Conservation (phyloP, 2,888 invertebrate genomes). For the Scaeva pyrastri region DNA sequence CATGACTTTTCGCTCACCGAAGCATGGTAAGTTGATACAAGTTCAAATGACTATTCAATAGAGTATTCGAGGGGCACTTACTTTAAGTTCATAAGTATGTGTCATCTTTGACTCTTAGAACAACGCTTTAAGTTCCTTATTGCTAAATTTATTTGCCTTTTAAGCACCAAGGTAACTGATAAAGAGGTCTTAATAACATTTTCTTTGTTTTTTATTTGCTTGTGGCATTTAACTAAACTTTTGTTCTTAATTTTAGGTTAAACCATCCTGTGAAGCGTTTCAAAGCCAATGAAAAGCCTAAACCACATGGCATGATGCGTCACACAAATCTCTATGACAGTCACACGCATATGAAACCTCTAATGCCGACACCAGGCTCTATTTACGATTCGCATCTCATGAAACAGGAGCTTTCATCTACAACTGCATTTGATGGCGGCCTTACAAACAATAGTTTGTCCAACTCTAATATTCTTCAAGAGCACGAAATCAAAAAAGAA, state of each 20-base stretch:
- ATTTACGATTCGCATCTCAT: conserved; percentile 80
- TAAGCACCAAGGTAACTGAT: conserved; percentile 6
- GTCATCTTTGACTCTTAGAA: conserved; percentile 78
- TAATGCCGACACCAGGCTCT: conserved; percentile 83
- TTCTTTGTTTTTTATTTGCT: background rate
- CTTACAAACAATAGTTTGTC: conserved; percentile 79
- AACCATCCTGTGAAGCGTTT: conserved; percentile 96
- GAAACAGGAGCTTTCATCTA: conserved; percentile 78
- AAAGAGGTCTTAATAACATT: conserved; percentile 12
- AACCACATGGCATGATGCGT: conserved; percentile 82
- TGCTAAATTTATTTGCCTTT: background rate
- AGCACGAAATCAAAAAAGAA: conserved; percentile 88
- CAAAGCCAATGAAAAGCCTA: conserved; percentile 86
- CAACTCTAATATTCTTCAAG: conserved; percentile 76
- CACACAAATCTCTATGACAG: conserved; percentile 87
- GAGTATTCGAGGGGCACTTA: conserved; percentile 77
- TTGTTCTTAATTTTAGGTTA: conserved; percentile 86
- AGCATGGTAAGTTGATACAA: conserved; percentile 88
- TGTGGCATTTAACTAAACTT: background rate
- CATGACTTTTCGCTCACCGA: conserved; percentile 95
- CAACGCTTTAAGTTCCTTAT: conserved; percentile 19
- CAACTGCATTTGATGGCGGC: conserved; percentile 76
- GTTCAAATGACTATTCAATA: background rate
- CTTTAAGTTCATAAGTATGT: conserved; percentile 68
- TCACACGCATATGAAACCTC: conserved; percentile 85